Evolutionary conservation across 2,797 vertebrate genomes (phyloP), one percentile per base, ranked within the genome.

Genomic region (Acipenser oxyrinchus): DNA sequence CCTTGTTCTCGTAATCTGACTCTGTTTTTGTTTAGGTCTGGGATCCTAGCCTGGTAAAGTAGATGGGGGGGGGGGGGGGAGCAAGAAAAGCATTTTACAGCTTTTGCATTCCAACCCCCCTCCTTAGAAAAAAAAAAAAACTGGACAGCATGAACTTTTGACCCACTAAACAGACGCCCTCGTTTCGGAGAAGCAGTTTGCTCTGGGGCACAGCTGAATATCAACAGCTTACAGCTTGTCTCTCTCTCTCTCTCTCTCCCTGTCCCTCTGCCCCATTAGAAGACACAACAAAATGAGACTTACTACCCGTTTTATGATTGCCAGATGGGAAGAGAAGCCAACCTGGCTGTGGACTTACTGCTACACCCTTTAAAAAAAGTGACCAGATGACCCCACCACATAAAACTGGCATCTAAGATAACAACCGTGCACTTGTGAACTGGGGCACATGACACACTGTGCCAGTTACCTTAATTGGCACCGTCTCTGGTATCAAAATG

Each of bases 311-410:
- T 86, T 95, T 94, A 94, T 86, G 83, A 87, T 79, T 85, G 81
- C 89, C 95, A 97, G 94, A 95, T 96, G 94, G 90, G 81, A 84
- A 18, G 52, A 76, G 71, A 73, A 82, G 81, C 78, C 77, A 75
- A 76, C 10, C 60, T 67, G 80, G 75, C 84, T 77, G 80, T 83
- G 82, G 88, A 79, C 85, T 82, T 78, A 80, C 76, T 80, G 74
- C 78, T 82, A 84, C 76, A 37, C 88, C 79, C 82, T 69, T 77
- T 79, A 82, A 83, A 91, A 77, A 72, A 49, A 18, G 68, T 87
- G 88, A 91, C 91, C 86, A 77, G 79, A 85, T 91, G 91, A 94
- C 91, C 92, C 86, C 83, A 75, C 68, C 77, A 81, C 79, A 86
- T 89, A 90, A 91, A 91, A 81, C 76, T 70, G 68, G 74, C 74